A percentile compares a stretch with the other conserved stretches of the same genome.
Conservation (phyloP, 2,888 invertebrate species). For the Archips crataeganus region DNA sequence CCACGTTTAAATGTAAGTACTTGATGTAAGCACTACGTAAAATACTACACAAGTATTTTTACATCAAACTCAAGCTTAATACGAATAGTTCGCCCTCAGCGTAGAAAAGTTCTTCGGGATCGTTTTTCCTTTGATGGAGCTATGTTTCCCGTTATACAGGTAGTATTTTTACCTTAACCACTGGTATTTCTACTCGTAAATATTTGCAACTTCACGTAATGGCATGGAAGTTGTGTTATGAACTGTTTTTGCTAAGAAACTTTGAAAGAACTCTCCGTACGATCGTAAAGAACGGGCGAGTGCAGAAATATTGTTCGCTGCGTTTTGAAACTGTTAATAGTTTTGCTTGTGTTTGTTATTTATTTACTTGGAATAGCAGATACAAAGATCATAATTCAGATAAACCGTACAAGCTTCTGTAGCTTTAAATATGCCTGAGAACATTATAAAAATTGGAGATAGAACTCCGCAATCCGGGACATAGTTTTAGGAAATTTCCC, state of each 20-base stretch:
- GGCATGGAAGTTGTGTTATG: conserved; percentile 5
- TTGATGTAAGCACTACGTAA: background rate
- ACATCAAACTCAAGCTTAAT: conserved; percentile 3
- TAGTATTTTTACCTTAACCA: conserved; percentile 11
- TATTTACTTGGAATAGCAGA: too few relatives aligned
- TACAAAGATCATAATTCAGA: too few relatives aligned
- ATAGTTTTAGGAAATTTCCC: too few relatives aligned
- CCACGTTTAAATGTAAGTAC: background rate
- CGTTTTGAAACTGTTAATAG: too few relatives aligned
- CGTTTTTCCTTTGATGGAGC: conserved; percentile 28
- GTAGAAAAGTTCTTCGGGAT: conserved; percentile 9
- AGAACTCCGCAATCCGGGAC: too few relatives aligned
- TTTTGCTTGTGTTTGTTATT: too few relatives aligned
- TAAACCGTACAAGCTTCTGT: too few relatives aligned
- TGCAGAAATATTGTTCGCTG: background rate
- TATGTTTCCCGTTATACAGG: background rate
- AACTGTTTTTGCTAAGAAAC: conserved; percentile 10
- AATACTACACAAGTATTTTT: background rate
- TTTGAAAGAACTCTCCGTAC: background rate
- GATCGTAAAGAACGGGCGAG: background rate
- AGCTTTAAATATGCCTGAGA: too few relatives aligned
- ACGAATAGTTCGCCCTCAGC: conserved; percentile 11
- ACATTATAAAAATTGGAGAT: too few relatives aligned
- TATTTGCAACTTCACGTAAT: conserved; percentile 13
- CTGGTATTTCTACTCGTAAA: conserved; percentile 20